phyloP scores from a whole-genome alignment of 2,888 invertebrate genomes.

The Scaptomyza polygonia region DNA sequence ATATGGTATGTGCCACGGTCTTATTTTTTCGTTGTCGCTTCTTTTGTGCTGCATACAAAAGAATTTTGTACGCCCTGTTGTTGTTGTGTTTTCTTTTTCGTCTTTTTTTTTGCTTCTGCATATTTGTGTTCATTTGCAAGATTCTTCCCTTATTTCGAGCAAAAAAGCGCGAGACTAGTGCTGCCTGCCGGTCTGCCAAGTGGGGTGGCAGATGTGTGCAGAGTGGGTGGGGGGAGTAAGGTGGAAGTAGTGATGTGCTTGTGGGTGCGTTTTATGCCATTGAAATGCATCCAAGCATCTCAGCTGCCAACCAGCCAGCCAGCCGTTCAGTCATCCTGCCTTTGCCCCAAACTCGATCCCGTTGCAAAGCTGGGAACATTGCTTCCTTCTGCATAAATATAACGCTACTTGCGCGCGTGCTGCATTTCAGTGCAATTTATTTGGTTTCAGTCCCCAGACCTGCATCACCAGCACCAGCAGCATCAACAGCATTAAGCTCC shows the following conservation, averaged over 20 bases:
- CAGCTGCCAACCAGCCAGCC: conserved; percentile 21
- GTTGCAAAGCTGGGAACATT: conserved; percentile 26
- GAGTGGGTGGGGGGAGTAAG: neutral
- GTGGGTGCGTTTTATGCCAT: conserved; percentile 67
- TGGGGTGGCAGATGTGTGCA: conserved; percentile 41
- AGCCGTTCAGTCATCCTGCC: neutral
- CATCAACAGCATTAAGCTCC: conserved; percentile 24
- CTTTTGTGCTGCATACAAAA: conserved; percentile 78
- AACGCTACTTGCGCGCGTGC: conserved; percentile 73
- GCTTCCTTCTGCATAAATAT: conserved; percentile 78
- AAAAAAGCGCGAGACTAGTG: conserved; percentile 43
- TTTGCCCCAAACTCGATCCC: conserved; percentile 24
- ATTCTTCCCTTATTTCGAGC: conserved; percentile 76
- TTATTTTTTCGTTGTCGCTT: conserved; percentile 39
- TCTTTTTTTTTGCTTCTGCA: conserved; percentile 45
- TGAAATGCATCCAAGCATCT: conserved; percentile 78
- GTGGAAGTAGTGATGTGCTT: conserved; percentile 24
- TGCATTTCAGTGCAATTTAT: conserved; percentile 76
- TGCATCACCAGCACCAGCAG: conserved; percentile 9
- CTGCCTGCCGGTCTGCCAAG: conserved; percentile 34
- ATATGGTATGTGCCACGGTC: conserved; percentile 9
- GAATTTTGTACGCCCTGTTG: conserved; percentile 58
- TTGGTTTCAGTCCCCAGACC: conserved; percentile 53
- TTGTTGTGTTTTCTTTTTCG: conserved; percentile 49
- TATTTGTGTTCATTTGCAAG: conserved; percentile 78